Evolutionary conservation across 53 echinoderm and acorn worm species (phyloP).

Genomic region (Hippasteria phrygiana): DNA sequence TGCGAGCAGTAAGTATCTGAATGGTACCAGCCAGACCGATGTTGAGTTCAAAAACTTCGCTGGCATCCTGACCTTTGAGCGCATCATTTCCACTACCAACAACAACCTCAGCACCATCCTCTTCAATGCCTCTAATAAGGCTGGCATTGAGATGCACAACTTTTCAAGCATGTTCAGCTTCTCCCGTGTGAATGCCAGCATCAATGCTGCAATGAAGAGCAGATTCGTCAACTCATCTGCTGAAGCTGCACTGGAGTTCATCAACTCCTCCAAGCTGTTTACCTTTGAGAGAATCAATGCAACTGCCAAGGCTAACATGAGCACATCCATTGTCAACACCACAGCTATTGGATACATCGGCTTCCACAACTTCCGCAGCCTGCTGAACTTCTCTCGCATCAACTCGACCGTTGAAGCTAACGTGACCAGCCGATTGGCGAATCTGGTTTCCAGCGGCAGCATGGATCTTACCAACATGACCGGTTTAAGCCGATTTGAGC

Average conservation of each 20-base stretch:
- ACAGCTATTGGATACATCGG: slow-evolving; percentile 50
- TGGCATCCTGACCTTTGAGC: slow-evolving; percentile 65
- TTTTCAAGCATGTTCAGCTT: slow-evolving; percentile 75
- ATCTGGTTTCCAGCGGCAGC: slow-evolving; percentile 63
- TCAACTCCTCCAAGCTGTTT: slow-evolving; percentile 72
- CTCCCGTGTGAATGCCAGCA: slow-evolving; percentile 64
- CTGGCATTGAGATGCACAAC: slow-evolving; percentile 61
- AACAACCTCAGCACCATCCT: slow-evolving; percentile 62
- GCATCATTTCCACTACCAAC: slow-evolving; percentile 65
- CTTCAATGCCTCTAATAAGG: slow-evolving; percentile 56
- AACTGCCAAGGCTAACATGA: slow-evolving; percentile 65
- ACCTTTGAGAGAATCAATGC: slow-evolving; percentile 77
- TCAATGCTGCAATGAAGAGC: slow-evolving; percentile 48
- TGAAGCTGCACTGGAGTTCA: slow-evolving; percentile 61
- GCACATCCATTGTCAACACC: slow-evolving; percentile 72
- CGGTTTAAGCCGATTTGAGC: slow-evolving; percentile 47
- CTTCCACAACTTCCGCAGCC: slow-evolving; percentile 58
- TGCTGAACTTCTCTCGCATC: slow-evolving; percentile 70
- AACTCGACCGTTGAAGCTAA: slow-evolving; percentile 70
- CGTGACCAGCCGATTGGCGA: slow-evolving; percentile 55
- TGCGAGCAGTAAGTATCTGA: slow-evolving; percentile 64
- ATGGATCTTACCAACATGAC: slow-evolving; percentile 72
- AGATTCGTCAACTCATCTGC: slow-evolving; percentile 66
- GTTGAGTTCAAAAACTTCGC: slow-evolving; percentile 67
- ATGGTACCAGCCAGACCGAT: slow-evolving; percentile 63